phyloP scores from a whole-genome alignment of 1,140 invertebrate species.

The Orius insidiosus region DNA sequence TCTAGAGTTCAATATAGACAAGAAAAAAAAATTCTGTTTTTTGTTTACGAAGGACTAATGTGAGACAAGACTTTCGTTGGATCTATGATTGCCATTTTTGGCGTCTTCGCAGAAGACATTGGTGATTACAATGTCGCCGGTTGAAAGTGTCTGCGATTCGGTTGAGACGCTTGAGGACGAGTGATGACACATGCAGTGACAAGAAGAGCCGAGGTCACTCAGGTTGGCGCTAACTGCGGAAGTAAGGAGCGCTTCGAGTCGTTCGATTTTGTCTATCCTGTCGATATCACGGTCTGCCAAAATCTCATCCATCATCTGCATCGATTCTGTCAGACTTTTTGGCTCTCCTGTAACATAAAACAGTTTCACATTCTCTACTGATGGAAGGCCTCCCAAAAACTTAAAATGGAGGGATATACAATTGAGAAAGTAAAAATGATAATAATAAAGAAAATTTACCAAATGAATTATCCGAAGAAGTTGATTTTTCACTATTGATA shows the following conservation, averaged over 20 bases:
- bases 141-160: conserved; percentile 68
- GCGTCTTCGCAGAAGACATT: conserved; percentile 57
- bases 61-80: conserved; percentile 2
- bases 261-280: conserved; percentile 69
- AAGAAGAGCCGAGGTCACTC: conserved; percentile 1
- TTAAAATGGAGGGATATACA: too few species aligned
- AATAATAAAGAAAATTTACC: conserved; percentile 23
- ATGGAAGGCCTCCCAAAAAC: too few species aligned
- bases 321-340: conserved; percentile 77
- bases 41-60: too few species aligned
- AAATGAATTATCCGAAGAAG: conserved; percentile 42
- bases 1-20: too few species aligned
- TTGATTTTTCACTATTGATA: conserved; percentile 32
- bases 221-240: conserved; percentile 35
- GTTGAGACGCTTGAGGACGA: conserved; percentile 25
- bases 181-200: conserved; percentile 23
- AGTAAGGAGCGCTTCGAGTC: conserved; percentile 65
- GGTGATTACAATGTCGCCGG: conserved; percentile 84
- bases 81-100: conserved; percentile 20
- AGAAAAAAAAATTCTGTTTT: too few species aligned
- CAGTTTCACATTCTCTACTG: too few species aligned
- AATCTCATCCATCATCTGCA: conserved; percentile 76
- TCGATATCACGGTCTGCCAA: conserved; percentile 68
- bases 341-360: conserved; percentile 33
- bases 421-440: too few species aligned